Conservation (phyloP, 2,113 vertebrate species). For the Gulo gulo region DNA sequence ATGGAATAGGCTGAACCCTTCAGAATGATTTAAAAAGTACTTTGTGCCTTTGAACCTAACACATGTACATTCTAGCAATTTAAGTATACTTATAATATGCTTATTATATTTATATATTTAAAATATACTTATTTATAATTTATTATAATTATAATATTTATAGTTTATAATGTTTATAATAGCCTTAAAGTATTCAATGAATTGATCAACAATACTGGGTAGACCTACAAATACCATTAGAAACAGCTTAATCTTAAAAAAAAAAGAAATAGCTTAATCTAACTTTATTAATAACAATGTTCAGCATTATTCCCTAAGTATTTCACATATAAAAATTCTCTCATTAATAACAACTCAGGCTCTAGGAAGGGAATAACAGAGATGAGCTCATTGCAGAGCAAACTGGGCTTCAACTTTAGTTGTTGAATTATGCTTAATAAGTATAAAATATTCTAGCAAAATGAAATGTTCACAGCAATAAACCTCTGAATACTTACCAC, state of each 20-base stretch:
- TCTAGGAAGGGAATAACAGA: not conserved
- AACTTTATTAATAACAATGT: not conserved
- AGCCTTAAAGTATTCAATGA: slow-evolving; percentile 21
- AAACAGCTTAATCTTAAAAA: not conserved
- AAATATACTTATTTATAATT: too few relatives aligned
- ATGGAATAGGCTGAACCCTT: not conserved
- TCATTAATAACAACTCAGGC: not conserved
- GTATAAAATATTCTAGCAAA: slow-evolving; percentile 18
- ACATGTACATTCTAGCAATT: not conserved
- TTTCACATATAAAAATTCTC: not conserved
- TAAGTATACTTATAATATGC: not conserved
- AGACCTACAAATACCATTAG: not conserved
- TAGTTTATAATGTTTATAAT: too few relatives aligned
- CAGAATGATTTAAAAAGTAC: slow-evolving; percentile 14
- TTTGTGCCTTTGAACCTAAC: not conserved
- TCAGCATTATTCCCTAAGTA: not conserved
- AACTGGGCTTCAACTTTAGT: not conserved
- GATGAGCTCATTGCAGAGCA: not conserved
- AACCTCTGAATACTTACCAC: not conserved
- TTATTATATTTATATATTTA: too few relatives aligned
- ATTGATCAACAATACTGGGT: not conserved
- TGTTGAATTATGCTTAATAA: not conserved
- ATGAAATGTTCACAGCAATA: slow-evolving; percentile 1
- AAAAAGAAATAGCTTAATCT: not conserved
- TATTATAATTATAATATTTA: too few relatives aligned